Conservation (phyloP, 2,113 vertebrate genomes). For the Charina bottae region DNA sequence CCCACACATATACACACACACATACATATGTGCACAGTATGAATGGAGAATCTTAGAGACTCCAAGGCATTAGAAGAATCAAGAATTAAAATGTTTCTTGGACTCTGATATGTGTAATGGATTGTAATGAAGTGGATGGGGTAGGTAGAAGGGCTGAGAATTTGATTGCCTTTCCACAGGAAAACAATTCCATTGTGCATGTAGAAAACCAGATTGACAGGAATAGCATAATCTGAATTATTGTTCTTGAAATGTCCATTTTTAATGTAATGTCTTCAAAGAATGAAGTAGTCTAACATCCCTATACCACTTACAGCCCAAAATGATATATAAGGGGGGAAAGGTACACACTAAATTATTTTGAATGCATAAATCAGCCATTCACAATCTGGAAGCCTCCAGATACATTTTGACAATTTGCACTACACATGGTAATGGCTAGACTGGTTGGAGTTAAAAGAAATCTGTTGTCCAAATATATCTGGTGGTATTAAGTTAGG, state of each 20-base stretch:
- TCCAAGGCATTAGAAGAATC: neutral
- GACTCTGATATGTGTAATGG: neutral
- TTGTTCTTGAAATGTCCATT: neutral
- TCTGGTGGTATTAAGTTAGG: neutral
- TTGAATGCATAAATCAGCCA: neutral
- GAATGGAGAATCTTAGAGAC: neutral
- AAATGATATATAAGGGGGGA: neutral
- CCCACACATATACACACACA: neutral
- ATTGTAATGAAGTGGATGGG: neutral
- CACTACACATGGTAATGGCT: neutral
- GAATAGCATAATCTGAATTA: neutral
- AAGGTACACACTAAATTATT: neutral
- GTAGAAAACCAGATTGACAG: neutral
- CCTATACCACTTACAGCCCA: neutral
- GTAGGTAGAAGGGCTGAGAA: neutral
- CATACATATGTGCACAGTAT: neutral
- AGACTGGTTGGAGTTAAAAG: neutral
- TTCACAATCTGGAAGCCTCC: neutral
- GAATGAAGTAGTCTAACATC: neutral
- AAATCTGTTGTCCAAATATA: neutral
- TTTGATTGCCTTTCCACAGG: neutral
- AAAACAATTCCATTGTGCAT: neutral
- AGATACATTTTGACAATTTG: neutral
- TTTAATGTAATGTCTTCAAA: neutral
- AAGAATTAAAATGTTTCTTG: neutral